Base-by-base conservation (phyloP, 2,888 invertebrate species). In the Scelioninae gen. 1 region DNA sequence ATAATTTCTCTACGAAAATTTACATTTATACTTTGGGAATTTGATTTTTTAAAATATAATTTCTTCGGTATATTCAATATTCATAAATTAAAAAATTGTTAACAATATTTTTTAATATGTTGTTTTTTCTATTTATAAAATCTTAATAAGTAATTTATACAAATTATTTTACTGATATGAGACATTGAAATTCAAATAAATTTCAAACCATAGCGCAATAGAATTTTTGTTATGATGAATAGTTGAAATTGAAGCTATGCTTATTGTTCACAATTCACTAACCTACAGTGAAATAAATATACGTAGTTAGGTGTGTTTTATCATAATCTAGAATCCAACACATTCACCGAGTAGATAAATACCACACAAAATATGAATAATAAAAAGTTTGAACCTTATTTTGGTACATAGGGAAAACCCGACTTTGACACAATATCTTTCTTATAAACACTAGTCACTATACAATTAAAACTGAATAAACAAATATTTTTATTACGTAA, bases 311-410 rank as follows among this genome's bases (percentile, higher is more conserved):
- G 55, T 45, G 74, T 63, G 29, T 62, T 51, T 74, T 74, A 55
- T 74, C 74, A 74, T 63, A 55, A 55, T 62, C 29, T 31, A 49
- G 45, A 74, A 55, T 74, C 63, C 63, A 55, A 3, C 34, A 55
- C 63, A 74, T 63, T 74, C 74, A 11, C 13, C 45, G 11, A 0
- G 13, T 10, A 53, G 72, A 63, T 74, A 74, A 55, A 10, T 51
- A 38, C 47, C 47, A 63, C 23, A 34, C 55, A 38, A 40, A 53
- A 23, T 23, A 23, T 2, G 11, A 34, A 38, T n/a, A 71, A 71
- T 15, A 31, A 62, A 62, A 60, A 51, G 56, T 56, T 74, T 47
- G 56, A 62, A 16, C 55, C 55, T 45, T 56, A 47, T 56, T 55
- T 55, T 23, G 23, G 23, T 49, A 15, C n/a, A 15, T 0, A 13